Conservation (phyloP, 2,113 vertebrate species). For the Elephas maximus region DNA sequence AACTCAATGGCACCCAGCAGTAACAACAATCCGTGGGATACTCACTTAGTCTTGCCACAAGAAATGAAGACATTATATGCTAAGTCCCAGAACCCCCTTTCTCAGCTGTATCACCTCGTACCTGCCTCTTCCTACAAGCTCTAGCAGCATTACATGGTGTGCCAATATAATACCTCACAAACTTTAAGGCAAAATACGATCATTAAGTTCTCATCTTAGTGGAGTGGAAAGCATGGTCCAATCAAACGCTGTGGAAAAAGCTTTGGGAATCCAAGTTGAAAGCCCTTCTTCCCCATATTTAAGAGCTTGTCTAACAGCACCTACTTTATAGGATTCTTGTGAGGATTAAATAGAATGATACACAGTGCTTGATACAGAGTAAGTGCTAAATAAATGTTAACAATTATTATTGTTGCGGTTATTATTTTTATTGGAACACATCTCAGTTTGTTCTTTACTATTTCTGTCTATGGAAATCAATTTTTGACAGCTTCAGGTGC, state of each 20-base stretch:
- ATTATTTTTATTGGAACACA: not conserved
- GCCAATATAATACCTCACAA: not conserved
- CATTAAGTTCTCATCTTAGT: not conserved
- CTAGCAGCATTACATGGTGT: not conserved
- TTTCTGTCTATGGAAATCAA: not conserved
- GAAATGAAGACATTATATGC: not conserved
- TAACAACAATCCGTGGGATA: not conserved
- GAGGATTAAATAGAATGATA: not conserved
- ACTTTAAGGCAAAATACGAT: not conserved
- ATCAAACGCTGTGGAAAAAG: not conserved
- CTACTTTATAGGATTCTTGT: not conserved
- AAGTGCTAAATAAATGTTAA: not conserved
- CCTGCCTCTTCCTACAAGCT: not conserved
- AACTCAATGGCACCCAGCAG: not conserved
- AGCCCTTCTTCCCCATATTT: not conserved
- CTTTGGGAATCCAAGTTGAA: not conserved
- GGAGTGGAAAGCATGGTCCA: not conserved
- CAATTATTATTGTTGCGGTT: not conserved
- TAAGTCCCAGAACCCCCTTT: not conserved
- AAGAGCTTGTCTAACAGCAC: not conserved
- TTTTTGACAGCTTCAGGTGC: not conserved
- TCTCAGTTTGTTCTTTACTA: not conserved
- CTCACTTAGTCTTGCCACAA: not conserved
- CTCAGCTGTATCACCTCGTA: not conserved
- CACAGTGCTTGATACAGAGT: no score